Conservation (phyloP, 2,888 invertebrate genomes). For the Troides helena region DNA sequence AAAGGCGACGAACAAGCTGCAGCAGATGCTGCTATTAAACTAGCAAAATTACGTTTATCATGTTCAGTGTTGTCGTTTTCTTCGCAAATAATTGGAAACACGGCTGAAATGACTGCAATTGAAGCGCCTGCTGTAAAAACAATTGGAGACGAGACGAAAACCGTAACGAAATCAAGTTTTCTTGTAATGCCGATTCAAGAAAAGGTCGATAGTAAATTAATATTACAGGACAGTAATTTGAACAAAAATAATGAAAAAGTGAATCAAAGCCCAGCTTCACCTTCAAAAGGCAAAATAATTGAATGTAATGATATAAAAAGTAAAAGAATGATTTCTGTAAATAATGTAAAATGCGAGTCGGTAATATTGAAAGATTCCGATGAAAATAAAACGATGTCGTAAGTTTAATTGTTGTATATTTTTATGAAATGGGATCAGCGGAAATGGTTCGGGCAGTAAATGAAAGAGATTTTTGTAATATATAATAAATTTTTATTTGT, state of each 20-base stretch:
- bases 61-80: slow-evolving; percentile 82
- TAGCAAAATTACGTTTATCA: slow-evolving; percentile 87
- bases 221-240: neutral
- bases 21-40: slow-evolving; percentile 86
- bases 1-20: slow-evolving; percentile 88
- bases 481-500: no score
- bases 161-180: neutral
- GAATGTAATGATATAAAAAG: neutral
- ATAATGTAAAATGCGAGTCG: slow-evolving; percentile 20
- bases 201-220: neutral
- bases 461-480: no score
- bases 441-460: neutral
- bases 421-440: neutral
- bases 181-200: neutral
- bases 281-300: neutral
- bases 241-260: slow-evolving; percentile 6
- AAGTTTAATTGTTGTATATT: slow-evolving; percentile 40
- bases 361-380: slow-evolving; percentile 38
- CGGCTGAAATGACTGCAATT: slow-evolving; percentile 37
- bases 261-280: neutral
- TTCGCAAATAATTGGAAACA: slow-evolving; percentile 62
- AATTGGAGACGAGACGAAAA: slow-evolving; percentile 11
- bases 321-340: neutral
- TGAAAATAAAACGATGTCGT: slow-evolving; percentile 44
- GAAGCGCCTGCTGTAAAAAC: slow-evolving; percentile 9